phyloP scores from a whole-genome alignment of 1,140 invertebrate genomes.

The Riptortus pedestris region DNA sequence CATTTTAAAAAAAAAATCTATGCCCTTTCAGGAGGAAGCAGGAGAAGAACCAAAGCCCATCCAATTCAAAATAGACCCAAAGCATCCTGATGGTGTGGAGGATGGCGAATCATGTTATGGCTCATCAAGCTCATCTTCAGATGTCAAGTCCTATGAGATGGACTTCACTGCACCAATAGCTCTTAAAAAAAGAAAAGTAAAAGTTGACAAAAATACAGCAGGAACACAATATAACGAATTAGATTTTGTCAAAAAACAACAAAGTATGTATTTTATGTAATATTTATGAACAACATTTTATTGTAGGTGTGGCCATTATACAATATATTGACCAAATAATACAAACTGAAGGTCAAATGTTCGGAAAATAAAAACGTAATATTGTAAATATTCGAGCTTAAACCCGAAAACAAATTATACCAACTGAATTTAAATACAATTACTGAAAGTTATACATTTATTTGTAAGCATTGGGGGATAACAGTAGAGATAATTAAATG shows the following conservation, averaged over 20 bases:
- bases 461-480: too few species aligned
- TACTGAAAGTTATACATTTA: too few species aligned
- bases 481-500: too few species aligned
- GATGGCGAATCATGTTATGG: not conserved
- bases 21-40: not conserved
- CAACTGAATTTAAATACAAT: too few species aligned
- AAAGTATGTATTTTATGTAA: not conserved
- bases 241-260: slow-evolving; percentile 9
- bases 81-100: slow-evolving; percentile 4
- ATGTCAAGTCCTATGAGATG: slow-evolving; percentile 7
- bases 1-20: too few species aligned
- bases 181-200: not conserved
- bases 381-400: too few species aligned
- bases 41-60: slow-evolving; percentile 16
- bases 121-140: not conserved
- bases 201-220: not conserved
- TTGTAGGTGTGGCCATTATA: too few species aligned
- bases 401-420: too few species aligned
- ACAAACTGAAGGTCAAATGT: too few species aligned
- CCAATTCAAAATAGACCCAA: slow-evolving; percentile 22
- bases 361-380: too few species aligned
- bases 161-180: slow-evolving; percentile 3
- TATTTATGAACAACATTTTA: too few species aligned
- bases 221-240: slow-evolving; percentile 10
- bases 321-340: too few species aligned